Conservation (phyloP, 2,797 vertebrate species). For the Oryzias sinensis region DNA sequence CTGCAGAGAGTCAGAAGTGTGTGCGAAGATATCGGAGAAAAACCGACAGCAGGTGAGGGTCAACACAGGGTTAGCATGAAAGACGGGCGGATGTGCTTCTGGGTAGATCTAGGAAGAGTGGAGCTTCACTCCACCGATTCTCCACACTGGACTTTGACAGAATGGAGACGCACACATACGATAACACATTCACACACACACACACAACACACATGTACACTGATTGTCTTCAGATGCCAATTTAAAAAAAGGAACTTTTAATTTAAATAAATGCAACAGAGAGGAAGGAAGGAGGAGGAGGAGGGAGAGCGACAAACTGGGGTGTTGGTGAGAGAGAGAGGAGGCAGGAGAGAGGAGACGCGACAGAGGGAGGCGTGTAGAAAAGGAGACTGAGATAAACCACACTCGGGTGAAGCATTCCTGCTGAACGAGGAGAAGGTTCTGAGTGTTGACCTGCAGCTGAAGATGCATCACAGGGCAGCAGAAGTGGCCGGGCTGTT, state of each 20-base stretch:
- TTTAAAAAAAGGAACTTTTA: constrained; percentile 6
- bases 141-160: constrained; percentile 37
- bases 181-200: not conserved
- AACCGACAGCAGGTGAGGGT: constrained; percentile 44
- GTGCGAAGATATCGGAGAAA: constrained; percentile 7
- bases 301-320: not conserved
- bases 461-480: constrained; percentile 2
- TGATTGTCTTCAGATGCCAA: not conserved
- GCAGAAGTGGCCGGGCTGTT: not conserved
- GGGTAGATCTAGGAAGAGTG: constrained; percentile 34
- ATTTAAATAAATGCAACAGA: constrained; percentile 29
- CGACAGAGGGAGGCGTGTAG: constrained; percentile 56
- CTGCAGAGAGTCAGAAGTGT: constrained; percentile 17
- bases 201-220: constrained; percentile 9
- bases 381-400: constrained; percentile 47
- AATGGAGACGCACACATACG: not conserved
- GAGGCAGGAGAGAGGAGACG: constrained; percentile 64
- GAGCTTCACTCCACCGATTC: constrained; percentile 38
- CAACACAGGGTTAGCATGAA: constrained; percentile 23
- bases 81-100: constrained; percentile 23
- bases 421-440: constrained; percentile 49
- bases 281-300: constrained; percentile 30
- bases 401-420: constrained; percentile 64
- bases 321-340: constrained; percentile 23
- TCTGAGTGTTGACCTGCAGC: constrained; percentile 34